phyloP scores from a whole-genome alignment of 1,140 invertebrate species.

The Nasonia giraulti region DNA sequence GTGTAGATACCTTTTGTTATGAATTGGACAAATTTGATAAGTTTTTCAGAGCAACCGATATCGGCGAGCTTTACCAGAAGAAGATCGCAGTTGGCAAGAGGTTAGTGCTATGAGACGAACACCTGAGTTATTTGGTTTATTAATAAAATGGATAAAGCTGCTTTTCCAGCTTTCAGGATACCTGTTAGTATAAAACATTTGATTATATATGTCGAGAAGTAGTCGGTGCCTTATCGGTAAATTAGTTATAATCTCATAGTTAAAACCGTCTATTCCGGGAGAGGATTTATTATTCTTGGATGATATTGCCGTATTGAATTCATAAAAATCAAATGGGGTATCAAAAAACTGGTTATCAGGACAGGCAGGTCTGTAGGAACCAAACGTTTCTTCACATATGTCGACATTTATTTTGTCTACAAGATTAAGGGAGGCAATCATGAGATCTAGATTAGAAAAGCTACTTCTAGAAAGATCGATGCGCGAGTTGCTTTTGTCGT shows the following conservation, averaged over 20 bases:
- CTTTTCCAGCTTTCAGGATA: neutral
- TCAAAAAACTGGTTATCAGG: no score
- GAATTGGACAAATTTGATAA: conserved; percentile 25
- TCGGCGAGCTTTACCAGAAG: neutral
- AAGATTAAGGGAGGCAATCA: no score
- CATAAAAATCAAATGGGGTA: neutral
- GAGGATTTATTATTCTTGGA: neutral
- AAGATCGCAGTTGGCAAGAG: conserved; percentile 15
- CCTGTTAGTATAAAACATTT: neutral
- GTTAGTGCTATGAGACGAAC: conserved; percentile 21
- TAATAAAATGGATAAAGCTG: neutral
- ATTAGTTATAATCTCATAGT: neutral
- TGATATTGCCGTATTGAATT: neutral
- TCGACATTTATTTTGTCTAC: no score
- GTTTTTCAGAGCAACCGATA: conserved; percentile 6
- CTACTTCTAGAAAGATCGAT: no score
- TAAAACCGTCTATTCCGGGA: neutral
- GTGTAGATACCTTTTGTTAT: conserved; percentile 23
- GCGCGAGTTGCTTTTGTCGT: no score
- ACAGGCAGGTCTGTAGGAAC: no score
- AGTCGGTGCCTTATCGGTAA: neutral
- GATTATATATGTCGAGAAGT: conserved; percentile 9
- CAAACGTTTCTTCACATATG: no score
- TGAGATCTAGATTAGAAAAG: no score
- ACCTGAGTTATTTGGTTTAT: conserved; percentile 2